Evolutionary conservation across 2,113 vertebrate genomes (phyloP), one percentile per base, ranked within the genome.

Genomic region (Eupsittula cactorum): DNA sequence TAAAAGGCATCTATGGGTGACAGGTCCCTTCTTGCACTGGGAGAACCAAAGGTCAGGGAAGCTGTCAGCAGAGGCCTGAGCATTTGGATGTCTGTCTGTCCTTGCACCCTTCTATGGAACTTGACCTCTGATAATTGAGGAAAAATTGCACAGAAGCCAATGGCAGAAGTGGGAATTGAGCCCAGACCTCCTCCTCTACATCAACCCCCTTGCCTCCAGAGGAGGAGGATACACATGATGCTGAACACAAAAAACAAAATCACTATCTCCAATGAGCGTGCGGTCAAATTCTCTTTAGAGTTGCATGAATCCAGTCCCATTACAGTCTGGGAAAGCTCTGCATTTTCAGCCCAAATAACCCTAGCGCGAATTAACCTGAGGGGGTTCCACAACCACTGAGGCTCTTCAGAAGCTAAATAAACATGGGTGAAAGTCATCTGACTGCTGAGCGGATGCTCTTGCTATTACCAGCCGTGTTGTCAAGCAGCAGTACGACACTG

Each of bases 401-500:
- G 63, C 25, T 80, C 49, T n/a, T 50, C 25, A 75, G 59, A 76
- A 57, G 33, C 35, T 49, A 44, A 77, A 49, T 29, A 81, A 80
- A 53, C 28, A 10, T 2, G 9, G 29, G 21, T 63, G 47, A 82
- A 73, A 90, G 37, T n/a, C 47, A 64, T 29, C 42, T 29, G 35
- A 63, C 42, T 50, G 29, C 53, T 59, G n/a, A 33, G 52, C 33
- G 33, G 59, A 63, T 33, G 33, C 41, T 13, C 57, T 29, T 62
- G 50, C 27, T 71, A 7, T 15, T 13, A 17, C 20, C 60, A 62
- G 53, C 31, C 41, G 11, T 4, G 13, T 4, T 50, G 63, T 25
- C 52, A 62, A 57, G 41, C 1, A 86, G 33, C 24, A 33, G 27
- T 33, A 64, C 0, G 1, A 39, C 27, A 31, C 16, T 3, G 0